These are phyloP conservation scores for Amphimallon solstitiale DNA, from an alignment of 2,888 invertebrate species.

Conservation along the genomic window DNA sequence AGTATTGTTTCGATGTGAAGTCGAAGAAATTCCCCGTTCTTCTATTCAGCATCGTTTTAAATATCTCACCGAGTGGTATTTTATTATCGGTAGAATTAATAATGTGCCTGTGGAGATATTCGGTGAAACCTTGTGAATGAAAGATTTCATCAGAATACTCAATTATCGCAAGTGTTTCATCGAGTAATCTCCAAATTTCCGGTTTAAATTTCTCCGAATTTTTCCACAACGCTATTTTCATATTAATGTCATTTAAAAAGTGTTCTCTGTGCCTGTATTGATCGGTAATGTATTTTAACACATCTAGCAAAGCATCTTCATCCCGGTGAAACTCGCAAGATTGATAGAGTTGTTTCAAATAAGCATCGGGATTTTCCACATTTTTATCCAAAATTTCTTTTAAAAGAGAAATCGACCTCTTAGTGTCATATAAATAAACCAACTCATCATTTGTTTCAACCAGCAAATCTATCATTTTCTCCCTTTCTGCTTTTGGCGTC, in stretches of 20 bases:
- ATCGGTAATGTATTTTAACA: neutral
- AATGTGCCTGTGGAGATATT: neutral
- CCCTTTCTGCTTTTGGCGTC: neutral
- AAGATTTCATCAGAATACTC: neutral
- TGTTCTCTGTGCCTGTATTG: neutral
- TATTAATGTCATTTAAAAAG: neutral
- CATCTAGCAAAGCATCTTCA: neutral
- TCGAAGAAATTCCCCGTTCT: neutral
- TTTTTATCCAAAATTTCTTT: slow-evolving; percentile 7
- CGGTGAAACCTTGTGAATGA: neutral
- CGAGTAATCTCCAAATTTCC: slow-evolving; percentile 1
- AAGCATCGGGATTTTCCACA: neutral
- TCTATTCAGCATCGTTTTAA: neutral
- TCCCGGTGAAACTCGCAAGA: slow-evolving; percentile 7
- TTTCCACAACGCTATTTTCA: neutral
- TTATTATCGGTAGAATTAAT: neutral
- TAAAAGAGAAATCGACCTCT: slow-evolving; percentile 2
- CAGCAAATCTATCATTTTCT: neutral
- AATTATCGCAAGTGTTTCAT: neutral
- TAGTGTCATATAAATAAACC: neutral
- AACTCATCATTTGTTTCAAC: neutral
- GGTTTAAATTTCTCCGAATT: slow-evolving; percentile 4
- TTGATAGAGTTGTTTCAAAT: neutral
- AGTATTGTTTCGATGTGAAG: neutral
- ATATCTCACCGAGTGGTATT: neutral